Evolutionary conservation across 2,113 vertebrate genomes (phyloP).

Genomic region (Xiphorhynchus elegans): DNA sequence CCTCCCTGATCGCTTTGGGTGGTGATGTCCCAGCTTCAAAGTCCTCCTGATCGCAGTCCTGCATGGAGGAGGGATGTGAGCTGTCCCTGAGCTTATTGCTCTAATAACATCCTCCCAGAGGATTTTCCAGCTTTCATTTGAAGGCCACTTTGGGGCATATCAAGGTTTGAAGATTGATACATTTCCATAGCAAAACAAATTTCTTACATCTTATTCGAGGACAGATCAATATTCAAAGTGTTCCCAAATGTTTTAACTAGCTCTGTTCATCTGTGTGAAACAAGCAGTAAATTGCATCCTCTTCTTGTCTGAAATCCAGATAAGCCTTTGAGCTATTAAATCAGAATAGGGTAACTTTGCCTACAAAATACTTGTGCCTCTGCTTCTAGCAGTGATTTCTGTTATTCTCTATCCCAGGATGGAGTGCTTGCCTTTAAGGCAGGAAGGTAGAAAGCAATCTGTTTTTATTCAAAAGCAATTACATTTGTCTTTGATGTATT

Average conservation of each 20-base stretch:
- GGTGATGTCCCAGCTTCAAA: neutral
- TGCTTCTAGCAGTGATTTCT: neutral
- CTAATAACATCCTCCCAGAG: neutral
- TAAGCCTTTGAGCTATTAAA: constrained; percentile 64
- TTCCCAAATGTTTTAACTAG: constrained; percentile 30
- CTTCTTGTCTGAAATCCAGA: constrained; percentile 41
- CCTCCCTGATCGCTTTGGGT: neutral
- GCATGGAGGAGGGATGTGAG: neutral
- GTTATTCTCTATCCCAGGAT: neutral
- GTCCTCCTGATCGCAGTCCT: neutral
- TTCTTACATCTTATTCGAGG: constrained; percentile 35
- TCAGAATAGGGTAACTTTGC: constrained; percentile 28
- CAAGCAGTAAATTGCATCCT: constrained; percentile 18
- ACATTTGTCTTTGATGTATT: constrained; percentile 67
- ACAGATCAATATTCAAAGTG: constrained; percentile 49
- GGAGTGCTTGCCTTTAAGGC: constrained; percentile 41
- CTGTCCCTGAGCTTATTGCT: neutral
- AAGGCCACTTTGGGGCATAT: neutral
- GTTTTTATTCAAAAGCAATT: constrained; percentile 66
- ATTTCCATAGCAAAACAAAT: constrained; percentile 36
- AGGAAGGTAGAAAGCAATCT: constrained; percentile 54
- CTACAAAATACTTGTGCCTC: constrained; percentile 13
- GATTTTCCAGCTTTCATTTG: neutral
- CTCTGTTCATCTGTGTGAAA: constrained; percentile 34
- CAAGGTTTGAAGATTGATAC: neutral